These are phyloP conservation scores for Aspidoscelis tigris DNA, from an alignment of 2,113 vertebrate species.

Conservation along the genomic window DNA sequence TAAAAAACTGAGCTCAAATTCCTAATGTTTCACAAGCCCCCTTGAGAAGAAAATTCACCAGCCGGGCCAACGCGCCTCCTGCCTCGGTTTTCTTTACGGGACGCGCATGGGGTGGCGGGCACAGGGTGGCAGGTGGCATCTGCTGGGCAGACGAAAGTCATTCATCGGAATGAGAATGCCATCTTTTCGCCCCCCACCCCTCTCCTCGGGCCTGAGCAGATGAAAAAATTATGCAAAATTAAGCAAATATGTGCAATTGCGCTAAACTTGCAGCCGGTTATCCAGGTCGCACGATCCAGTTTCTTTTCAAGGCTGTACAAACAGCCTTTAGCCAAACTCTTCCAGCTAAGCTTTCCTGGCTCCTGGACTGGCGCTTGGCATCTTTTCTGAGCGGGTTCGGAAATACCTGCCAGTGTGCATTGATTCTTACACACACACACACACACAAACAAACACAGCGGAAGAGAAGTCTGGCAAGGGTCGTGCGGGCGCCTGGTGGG, in stretches of 20 bases:
- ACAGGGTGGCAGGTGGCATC: too few relatives aligned
- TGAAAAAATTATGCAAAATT: not conserved
- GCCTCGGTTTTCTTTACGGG: too few relatives aligned
- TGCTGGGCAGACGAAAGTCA: too few relatives aligned
- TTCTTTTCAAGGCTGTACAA: not conserved
- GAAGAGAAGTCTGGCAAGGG: not conserved
- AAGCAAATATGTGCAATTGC: constrained; percentile 13
- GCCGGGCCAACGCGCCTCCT: too few relatives aligned
- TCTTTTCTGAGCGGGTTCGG: not conserved
- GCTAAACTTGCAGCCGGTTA: constrained; percentile 1
- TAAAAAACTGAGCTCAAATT: not conserved
- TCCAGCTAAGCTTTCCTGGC: not conserved
- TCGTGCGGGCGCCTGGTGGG: too few relatives aligned
- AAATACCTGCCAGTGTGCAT: not conserved
- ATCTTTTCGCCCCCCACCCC: too few relatives aligned
- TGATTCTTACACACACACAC: too few relatives aligned
- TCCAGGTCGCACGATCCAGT: not conserved
- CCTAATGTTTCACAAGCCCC: too few relatives aligned
- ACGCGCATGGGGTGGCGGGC: too few relatives aligned
- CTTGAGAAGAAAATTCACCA: too few relatives aligned
- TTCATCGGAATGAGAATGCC: not conserved
- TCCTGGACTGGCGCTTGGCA: not conserved
- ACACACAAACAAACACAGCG: too few relatives aligned
- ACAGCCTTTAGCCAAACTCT: not conserved
- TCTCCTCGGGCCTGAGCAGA: not conserved